Evolutionary conservation across 2,888 invertebrate genomes (phyloP).

Genomic region (Aquatica leii): DNA sequence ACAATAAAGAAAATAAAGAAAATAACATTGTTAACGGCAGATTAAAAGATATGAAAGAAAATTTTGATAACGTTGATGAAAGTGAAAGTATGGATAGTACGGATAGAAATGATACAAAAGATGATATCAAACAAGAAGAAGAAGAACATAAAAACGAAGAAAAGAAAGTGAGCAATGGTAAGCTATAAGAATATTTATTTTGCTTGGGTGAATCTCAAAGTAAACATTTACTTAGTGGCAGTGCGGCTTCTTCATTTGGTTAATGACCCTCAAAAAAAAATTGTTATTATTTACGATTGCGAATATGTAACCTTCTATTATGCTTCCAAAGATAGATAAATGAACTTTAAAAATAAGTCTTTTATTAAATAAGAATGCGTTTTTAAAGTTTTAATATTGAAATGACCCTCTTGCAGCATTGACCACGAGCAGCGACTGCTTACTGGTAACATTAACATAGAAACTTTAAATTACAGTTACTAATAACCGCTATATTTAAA

Average conservation of each 20-base stretch:
- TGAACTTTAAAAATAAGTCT: too few relatives aligned
- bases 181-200: background rate
- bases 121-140: background rate
- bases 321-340: too few relatives aligned
- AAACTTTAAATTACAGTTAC: too few relatives aligned
- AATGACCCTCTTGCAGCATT: too few relatives aligned
- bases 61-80: slow-evolving; percentile 23
- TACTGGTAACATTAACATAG: too few relatives aligned
- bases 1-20: slow-evolving; percentile 38
- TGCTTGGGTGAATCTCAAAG: background rate
- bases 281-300: too few relatives aligned
- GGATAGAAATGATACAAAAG: slow-evolving; percentile 12
- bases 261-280: too few relatives aligned
- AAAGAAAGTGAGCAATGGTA: slow-evolving; percentile 14
- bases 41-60: slow-evolving; percentile 41
- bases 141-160: slow-evolving; percentile 14
- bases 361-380: too few relatives aligned
- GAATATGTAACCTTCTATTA: too few relatives aligned
- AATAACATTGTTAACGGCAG: slow-evolving; percentile 38
- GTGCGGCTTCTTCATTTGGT: too few relatives aligned
- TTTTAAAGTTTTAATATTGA: too few relatives aligned
- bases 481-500: background rate
- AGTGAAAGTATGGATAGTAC: slow-evolving; percentile 10
- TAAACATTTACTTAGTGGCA: background rate
- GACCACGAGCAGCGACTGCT: too few relatives aligned